Evolutionary conservation across 2,888 invertebrate genomes (phyloP).

Genomic region (Chymomyza amoena): DNA sequence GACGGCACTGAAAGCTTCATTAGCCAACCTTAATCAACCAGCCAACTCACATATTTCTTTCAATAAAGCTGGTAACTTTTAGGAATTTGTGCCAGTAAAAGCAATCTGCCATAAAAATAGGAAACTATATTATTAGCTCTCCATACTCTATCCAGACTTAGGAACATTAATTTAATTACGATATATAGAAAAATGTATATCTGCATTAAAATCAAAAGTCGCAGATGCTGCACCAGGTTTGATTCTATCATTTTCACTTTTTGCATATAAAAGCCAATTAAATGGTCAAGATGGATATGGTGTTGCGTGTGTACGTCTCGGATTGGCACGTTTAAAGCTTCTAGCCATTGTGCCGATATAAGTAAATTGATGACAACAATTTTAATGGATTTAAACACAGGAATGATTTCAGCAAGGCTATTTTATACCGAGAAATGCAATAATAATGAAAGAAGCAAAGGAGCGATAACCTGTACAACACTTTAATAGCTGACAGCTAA

Average conservation of each 20-base stretch:
- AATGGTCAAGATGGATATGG: constrained; percentile 13
- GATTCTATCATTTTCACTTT: not conserved
- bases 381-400: constrained; percentile 28
- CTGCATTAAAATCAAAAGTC: constrained; percentile 16
- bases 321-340: constrained; percentile 11
- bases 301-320: constrained; percentile 13
- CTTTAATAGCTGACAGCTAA: not conserved
- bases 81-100: too few relatives aligned
- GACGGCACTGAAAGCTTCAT: too few relatives aligned
- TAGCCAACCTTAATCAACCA: too few relatives aligned
- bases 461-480: constrained; percentile 9
- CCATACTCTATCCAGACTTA: too few relatives aligned
- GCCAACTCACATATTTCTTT: too few relatives aligned
- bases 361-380: constrained; percentile 26
- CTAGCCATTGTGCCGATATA: not conserved
- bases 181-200: not conserved
- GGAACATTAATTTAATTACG: too few relatives aligned
- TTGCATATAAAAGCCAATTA: constrained; percentile 14
- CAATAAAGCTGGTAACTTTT: too few relatives aligned
- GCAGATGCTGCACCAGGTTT: constrained; percentile 5
- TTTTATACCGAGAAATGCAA: constrained; percentile 25
- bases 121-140: too few relatives aligned
- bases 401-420: constrained; percentile 17
- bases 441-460: constrained; percentile 18
- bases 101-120: too few relatives aligned